These are phyloP conservation scores for Brachyhypopomus occidentalis DNA, from an alignment of 2,113 vertebrate species.

Conservation along the genomic window DNA sequence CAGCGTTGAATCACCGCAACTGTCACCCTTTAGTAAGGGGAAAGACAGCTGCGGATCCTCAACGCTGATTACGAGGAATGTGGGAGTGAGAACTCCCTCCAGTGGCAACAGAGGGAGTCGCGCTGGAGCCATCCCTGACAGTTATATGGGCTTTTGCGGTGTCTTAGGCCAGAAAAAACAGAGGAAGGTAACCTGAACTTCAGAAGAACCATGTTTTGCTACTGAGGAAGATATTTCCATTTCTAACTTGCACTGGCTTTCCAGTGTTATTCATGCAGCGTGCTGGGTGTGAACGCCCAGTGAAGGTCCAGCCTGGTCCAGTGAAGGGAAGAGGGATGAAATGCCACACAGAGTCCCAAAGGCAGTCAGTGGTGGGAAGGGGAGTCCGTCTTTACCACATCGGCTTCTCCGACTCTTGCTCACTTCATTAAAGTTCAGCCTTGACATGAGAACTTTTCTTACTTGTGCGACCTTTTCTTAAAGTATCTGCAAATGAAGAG, in stretches of 20 bases:
- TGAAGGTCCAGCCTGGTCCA: constrained; percentile 30
- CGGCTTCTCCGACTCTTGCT: background rate
- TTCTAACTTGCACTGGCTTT: constrained; percentile 1
- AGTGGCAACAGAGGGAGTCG: no score
- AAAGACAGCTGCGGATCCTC: no score
- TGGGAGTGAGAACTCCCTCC: no score
- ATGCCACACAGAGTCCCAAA: constrained; percentile 25
- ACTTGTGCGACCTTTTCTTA: constrained; percentile 28
- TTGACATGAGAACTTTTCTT: constrained; percentile 14
- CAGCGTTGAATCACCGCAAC: no score
- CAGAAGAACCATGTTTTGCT: constrained; percentile 1
- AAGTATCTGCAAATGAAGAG: constrained; percentile 25
- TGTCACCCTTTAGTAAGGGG: no score
- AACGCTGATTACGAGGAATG: no score
- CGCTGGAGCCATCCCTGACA: no score
- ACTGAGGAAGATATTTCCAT: background rate
- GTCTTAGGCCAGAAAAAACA: background rate
- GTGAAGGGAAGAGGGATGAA: constrained; percentile 18
- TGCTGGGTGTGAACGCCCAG: constrained; percentile 5
- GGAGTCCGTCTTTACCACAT: background rate
- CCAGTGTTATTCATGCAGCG: constrained; percentile 15
- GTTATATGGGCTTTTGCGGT: background rate
- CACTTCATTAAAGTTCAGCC: constrained; percentile 24
- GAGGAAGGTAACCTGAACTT: constrained; percentile 32
- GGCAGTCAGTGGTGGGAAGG: background rate